Conservation (phyloP, 2,113 vertebrate species). For the Pelobates fuscus region DNA sequence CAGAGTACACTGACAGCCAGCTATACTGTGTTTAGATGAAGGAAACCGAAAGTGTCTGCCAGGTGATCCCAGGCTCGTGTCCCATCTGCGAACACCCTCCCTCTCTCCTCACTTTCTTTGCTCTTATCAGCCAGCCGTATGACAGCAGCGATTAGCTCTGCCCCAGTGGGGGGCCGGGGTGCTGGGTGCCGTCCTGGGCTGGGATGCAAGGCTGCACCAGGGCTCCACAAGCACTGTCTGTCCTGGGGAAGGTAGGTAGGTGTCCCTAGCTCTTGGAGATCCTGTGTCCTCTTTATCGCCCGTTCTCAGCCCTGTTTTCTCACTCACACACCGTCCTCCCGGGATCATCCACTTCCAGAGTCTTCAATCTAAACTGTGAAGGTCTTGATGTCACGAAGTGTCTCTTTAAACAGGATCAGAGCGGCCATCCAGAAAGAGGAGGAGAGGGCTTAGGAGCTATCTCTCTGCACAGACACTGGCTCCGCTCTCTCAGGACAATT, state of each 20-base stretch:
- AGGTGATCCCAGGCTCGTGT: constrained; percentile 21
- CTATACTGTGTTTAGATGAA: not conserved
- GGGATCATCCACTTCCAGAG: constrained; percentile 58
- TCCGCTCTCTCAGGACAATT: constrained; percentile 76
- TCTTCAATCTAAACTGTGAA: constrained; percentile 56
- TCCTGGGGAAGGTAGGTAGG: not conserved
- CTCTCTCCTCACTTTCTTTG: constrained; percentile 64
- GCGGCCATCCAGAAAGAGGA: constrained; percentile 66
- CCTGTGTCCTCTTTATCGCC: not conserved
- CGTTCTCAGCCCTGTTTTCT: constrained; percentile 15
- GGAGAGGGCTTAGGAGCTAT: constrained; percentile 59
- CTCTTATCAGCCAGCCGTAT: constrained; percentile 65
- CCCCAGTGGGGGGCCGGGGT: not conserved
- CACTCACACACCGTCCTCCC: constrained; percentile 52
- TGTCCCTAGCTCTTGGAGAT: not conserved
- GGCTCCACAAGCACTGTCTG: not conserved
- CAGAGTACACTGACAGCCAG: not conserved
- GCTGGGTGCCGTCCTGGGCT: not conserved
- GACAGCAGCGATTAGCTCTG: constrained; percentile 59
- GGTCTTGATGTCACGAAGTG: constrained; percentile 66
- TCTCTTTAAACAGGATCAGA: constrained; percentile 72
- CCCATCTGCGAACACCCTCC: constrained; percentile 58
- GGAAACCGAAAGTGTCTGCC: constrained; percentile 4
- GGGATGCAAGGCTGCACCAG: not conserved
- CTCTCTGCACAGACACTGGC: constrained; percentile 69